phyloP scores from a whole-genome alignment of 2,113 vertebrate species.

The Cacatua alba region DNA sequence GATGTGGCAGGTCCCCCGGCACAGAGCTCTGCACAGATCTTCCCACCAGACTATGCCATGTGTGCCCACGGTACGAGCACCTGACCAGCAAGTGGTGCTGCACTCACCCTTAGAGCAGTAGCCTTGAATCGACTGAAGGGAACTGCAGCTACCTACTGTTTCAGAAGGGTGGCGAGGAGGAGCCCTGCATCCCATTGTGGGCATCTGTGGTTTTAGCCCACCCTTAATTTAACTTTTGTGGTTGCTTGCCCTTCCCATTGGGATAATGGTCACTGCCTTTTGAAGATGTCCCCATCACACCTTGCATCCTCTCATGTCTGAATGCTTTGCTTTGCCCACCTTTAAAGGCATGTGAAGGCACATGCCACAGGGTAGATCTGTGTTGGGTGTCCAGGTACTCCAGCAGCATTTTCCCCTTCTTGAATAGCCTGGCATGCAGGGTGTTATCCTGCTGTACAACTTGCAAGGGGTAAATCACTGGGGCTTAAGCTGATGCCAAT shows the following conservation, averaged over 20 bases:
- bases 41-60: background rate
- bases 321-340: background rate
- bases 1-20: background rate
- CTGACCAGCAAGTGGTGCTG: background rate
- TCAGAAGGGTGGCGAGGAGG: background rate
- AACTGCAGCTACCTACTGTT: background rate
- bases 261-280: background rate
- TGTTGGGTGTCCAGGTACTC: background rate
- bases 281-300: background rate
- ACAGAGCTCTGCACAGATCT: background rate
- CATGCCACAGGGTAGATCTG: rapidly evolving
- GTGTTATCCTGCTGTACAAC: background rate
- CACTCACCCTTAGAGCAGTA: background rate
- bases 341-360: background rate
- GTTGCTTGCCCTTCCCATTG: background rate
- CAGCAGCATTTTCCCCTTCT: background rate
- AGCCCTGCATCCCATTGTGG: background rate
- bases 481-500: background rate
- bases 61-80: background rate
- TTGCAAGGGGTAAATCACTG: background rate
- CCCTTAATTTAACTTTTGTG: background rate
- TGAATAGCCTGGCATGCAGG: background rate
- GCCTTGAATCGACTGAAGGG: background rate
- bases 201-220: background rate
- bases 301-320: background rate